Evolutionary conservation across 2,888 invertebrate species (phyloP).

Genomic region (Oeneis ivallda): DNA sequence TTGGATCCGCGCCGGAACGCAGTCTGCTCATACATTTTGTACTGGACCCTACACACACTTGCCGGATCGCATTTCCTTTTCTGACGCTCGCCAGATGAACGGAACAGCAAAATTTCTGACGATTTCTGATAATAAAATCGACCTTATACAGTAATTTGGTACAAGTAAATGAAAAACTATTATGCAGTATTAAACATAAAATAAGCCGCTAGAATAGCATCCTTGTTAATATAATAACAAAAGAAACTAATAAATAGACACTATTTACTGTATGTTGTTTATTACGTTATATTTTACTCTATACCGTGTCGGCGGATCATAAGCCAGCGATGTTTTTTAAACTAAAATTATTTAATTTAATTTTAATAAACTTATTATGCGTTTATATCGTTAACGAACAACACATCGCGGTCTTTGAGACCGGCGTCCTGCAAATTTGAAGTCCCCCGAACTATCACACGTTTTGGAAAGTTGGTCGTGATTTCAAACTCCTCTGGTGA

Average conservation of each 20-base stretch:
- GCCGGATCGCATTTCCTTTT: too few species aligned
- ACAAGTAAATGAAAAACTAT: too few species aligned
- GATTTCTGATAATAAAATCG: too few species aligned
- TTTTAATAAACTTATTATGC: conserved; percentile 74
- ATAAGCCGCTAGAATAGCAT: too few species aligned
- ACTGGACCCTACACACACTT: too few species aligned
- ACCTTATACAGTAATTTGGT: too few species aligned
- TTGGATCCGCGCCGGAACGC: too few species aligned
- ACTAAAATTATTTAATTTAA: background rate
- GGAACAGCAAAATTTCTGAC: too few species aligned
- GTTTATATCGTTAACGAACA: conserved; percentile 97
- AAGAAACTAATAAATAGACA: background rate
- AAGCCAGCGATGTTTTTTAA: conserved; percentile 3
- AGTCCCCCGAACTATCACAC: conserved; percentile 86
- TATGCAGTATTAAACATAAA: too few species aligned
- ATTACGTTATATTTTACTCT: background rate
- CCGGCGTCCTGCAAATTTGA: conserved; percentile 88
- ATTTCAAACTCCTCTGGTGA: conserved; percentile 97
- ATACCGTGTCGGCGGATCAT: conserved; percentile 15
- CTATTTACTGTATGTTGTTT: conserved; percentile 4
- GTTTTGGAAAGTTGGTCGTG: conserved; percentile 96
- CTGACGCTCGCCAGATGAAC: too few species aligned
- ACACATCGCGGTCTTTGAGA: conserved; percentile 93
- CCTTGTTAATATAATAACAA: too few species aligned
- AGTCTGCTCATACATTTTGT: too few species aligned